phyloP scores from a whole-genome alignment of 2,888 invertebrate genomes.

The Sceliomorpha sp. region DNA sequence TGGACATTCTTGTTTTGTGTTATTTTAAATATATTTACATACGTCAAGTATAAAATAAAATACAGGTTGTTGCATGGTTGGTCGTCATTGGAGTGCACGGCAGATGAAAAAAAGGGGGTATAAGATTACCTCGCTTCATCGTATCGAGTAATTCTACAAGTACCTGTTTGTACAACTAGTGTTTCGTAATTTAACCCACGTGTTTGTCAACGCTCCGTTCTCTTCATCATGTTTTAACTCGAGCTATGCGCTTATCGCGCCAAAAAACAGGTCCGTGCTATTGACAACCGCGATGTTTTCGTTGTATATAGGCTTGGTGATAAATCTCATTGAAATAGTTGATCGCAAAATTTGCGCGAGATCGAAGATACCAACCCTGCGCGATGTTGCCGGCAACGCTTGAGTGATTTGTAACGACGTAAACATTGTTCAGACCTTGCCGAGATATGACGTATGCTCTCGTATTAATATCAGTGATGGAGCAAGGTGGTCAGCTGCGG shows the following conservation, averaged over 20 bases:
- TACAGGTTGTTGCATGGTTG: no score
- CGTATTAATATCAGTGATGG: conserved; percentile 73
- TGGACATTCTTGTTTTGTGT: no score
- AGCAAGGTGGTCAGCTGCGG: conserved; percentile 73
- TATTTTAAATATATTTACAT: no score
- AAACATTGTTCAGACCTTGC: conserved; percentile 70
- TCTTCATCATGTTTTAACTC: conserved; percentile 7
- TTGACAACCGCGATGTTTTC: conserved; percentile 36
- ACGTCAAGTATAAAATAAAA: no score
- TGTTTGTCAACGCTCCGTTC: neutral
- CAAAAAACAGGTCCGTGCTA: conserved; percentile 27
- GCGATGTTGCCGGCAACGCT: conserved; percentile 41
- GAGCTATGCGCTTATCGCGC: conserved; percentile 26
- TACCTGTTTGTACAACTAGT: no score
- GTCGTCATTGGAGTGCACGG: no score
- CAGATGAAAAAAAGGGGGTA: no score
- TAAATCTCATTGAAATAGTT: conserved; percentile 36
- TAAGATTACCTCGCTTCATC: no score
- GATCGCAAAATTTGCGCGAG: conserved; percentile 32
- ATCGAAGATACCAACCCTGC: conserved; percentile 28
- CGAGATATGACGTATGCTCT: conserved; percentile 71
- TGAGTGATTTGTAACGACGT: conserved; percentile 72
- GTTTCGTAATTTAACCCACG: no score
- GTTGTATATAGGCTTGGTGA: conserved; percentile 10
- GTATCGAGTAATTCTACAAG: no score